A percentile compares a stretch with the other conserved stretches of the same genome.
Conservation (phyloP, 2,113 vertebrate species). For the Accipiter cooperii region DNA sequence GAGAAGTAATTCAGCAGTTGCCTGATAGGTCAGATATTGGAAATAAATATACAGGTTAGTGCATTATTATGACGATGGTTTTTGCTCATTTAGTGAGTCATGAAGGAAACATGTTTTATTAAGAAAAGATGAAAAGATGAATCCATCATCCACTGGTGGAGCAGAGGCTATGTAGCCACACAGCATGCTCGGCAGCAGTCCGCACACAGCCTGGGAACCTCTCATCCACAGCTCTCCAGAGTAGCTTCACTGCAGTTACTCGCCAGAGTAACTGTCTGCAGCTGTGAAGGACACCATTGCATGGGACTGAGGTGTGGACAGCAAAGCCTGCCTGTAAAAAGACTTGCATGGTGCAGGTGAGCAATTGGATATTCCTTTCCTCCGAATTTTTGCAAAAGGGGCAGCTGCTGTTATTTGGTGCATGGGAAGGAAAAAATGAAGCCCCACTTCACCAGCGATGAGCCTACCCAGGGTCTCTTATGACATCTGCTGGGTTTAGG, state of each 20-base stretch:
- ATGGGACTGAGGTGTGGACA: too few species aligned
- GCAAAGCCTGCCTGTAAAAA: neutral
- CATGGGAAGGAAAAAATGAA: neutral
- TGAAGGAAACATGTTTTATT: neutral
- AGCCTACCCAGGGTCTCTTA: neutral
- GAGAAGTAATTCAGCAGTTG: constrained; percentile 27
- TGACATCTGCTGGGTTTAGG: neutral
- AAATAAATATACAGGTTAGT: constrained; percentile 6
- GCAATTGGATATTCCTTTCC: neutral
- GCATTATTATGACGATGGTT: neutral
- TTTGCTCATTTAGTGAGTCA: neutral
- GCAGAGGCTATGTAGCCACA: neutral
- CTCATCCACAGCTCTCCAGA: fast-evolving
- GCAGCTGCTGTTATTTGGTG: neutral
- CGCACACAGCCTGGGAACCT: neutral
- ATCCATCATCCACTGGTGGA: neutral
- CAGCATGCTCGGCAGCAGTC: neutral
- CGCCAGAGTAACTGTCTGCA: neutral
- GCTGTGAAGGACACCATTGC: fast-evolving
- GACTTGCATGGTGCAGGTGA: fast-evolving
- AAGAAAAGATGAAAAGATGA: neutral
- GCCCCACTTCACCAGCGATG: fast-evolving
- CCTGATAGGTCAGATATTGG: neutral
- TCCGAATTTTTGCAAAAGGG: neutral
- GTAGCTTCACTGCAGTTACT: neutral